Percentiles rank a stretch among this genome's conserved stretches.
Conservation (phyloP, 2,888 invertebrate species). For the Lasioglossum malachurum region DNA sequence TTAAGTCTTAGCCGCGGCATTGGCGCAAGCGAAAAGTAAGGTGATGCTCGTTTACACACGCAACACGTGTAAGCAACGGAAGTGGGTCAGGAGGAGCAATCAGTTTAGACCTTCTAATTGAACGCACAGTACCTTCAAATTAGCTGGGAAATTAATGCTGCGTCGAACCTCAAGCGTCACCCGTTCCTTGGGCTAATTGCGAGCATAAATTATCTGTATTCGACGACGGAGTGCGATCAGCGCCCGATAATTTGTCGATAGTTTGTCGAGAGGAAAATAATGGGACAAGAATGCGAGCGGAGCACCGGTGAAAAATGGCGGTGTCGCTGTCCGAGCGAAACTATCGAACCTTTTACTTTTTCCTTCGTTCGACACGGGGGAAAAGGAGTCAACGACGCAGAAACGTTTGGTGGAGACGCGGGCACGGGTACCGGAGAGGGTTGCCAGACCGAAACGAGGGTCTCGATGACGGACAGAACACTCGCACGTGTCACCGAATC, state of each 20-base stretch:
- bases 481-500: conserved; percentile 28
- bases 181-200: not conserved
- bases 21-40: not conserved
- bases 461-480: conserved; percentile 29
- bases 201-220: not conserved
- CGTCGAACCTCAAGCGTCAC: not conserved
- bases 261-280: not conserved
- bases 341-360: not conserved
- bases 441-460: conserved; percentile 28
- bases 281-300: not conserved
- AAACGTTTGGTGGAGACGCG: conserved; percentile 24
- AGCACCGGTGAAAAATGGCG: not conserved
- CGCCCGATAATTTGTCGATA: not conserved
- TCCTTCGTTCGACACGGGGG: conserved; percentile 8
- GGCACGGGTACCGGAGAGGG: not conserved
- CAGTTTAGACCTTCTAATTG: conserved; percentile 45
- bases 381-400: conserved; percentile 32
- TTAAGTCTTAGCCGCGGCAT: not conserved
- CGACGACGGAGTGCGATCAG: not conserved
- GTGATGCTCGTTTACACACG: not conserved
- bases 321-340: not conserved
- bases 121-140: conserved; percentile 42
- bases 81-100: conserved; percentile 33
- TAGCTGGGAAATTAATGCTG: conserved; percentile 41
- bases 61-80: not conserved